Evolutionary conservation across 2,113 vertebrate species (phyloP).

Genomic region (Benitochromis conjunctus): DNA sequence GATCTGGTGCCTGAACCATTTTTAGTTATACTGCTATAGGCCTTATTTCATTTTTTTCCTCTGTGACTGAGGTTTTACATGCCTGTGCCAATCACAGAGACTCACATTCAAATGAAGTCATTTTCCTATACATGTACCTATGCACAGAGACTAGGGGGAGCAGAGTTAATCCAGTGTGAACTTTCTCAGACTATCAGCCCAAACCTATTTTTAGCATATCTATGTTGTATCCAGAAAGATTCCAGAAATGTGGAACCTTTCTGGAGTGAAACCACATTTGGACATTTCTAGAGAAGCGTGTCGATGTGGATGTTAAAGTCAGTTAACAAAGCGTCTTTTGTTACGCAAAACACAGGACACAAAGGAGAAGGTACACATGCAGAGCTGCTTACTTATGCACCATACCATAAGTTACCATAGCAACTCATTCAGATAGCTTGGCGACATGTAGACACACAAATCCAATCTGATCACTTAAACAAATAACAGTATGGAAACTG

Average conservation of each 20-base stretch:
- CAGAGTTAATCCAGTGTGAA: background rate
- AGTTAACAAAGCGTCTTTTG: background rate
- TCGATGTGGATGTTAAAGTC: background rate
- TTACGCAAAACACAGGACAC: background rate
- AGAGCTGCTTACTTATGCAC: background rate
- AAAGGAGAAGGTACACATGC: background rate
- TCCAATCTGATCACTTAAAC: background rate
- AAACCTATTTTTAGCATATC: background rate
- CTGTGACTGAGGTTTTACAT: background rate
- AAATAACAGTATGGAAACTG: background rate
- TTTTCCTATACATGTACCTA: background rate
- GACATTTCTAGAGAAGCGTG: background rate
- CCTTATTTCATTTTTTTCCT: background rate
- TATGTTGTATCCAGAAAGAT: background rate
- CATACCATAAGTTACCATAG: background rate
- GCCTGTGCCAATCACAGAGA: background rate
- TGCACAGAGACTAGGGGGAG: background rate
- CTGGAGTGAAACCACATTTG: background rate
- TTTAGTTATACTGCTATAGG: background rate
- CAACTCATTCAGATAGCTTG: background rate
- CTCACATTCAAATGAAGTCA: background rate
- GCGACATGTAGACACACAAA: background rate
- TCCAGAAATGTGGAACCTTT: too few relatives aligned
- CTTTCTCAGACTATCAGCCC: background rate
- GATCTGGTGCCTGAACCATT: background rate